Evolutionary conservation across 2,888 invertebrate species (phyloP), one percentile per base, ranked within the genome.

Genomic region (Macaria notata): DNA sequence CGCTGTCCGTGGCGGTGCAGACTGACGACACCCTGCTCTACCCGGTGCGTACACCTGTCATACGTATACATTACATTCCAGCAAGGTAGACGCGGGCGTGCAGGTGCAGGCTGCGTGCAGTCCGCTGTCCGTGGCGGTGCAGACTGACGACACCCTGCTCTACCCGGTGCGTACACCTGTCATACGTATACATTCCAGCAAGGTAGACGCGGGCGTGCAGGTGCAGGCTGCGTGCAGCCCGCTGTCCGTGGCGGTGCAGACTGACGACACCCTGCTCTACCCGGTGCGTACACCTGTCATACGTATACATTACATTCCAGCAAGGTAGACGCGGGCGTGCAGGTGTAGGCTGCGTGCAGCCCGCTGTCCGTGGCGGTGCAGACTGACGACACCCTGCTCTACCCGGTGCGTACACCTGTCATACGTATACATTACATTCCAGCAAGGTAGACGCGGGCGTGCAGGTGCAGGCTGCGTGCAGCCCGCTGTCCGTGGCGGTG

Each of bases 311-410:
- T 31, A 9, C 9, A 7, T 69, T 78, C 1, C 78, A 88, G 88
- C 47, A 88, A 79, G 66, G 86, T 87, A 51, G 88, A 89, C 59
- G 82, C 85, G 0, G 88, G 77, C 0, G 84, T 88, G 0, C 90
- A 90, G 70, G 83, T 86, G 44, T 79, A 79, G 49, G 70, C 75
- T 0, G 59, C 75, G 7, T 62, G 71, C 2, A 66, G 74, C 0
- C 87, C 90, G 1, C 70, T 90, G 0, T 91, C 91, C 0, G 89
- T 92, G 0, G 91, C 87, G 1, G 92, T 92, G 1, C 92, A 92
- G 61, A 92, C 92, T 0, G 92, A 92, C 42, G 82, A 85, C 29
- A 69, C 75, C 0, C 83, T 83, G 2, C 39, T 84, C 6, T 81
- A 71, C 46, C 62, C 65, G 66, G 84, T 84, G 45, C 6, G 41